These are phyloP conservation scores for Vultur gryphus DNA, from an alignment of 2,797 vertebrate genomes.

Conservation along the genomic window DNA sequence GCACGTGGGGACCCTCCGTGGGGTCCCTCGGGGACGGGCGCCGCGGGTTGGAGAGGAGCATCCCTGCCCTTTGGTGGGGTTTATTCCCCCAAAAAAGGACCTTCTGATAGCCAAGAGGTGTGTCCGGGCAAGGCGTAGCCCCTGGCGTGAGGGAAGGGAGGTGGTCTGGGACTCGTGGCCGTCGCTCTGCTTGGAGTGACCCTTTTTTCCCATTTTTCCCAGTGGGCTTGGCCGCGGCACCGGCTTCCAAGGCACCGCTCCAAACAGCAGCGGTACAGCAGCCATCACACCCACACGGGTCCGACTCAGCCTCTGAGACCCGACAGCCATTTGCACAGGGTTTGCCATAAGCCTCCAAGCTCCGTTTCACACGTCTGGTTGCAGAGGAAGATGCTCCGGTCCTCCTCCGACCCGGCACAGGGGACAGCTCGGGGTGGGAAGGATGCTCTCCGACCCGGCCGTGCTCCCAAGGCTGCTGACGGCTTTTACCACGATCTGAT, in stretches of 20 bases:
- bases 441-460: not conserved
- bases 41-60: not conserved
- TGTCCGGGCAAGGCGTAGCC: rapidly evolving
- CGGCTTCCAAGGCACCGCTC: not conserved
- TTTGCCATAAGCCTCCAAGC: not conserved
- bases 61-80: not conserved
- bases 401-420: rapidly evolving
- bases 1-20: rapidly evolving
- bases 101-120: not conserved
- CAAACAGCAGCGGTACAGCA: not conserved
- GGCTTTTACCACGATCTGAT: not conserved
- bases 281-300: rapidly evolving
- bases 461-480: rapidly evolving
- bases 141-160: not conserved
- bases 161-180: not conserved
- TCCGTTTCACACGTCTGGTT: not conserved
- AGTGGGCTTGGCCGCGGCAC: not conserved
- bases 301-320: not conserved
- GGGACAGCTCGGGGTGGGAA: not conserved
- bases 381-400: not conserved
- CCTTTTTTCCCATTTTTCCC: not conserved
- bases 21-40: not conserved
- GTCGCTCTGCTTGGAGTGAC: rapidly evolving
- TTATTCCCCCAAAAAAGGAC: not conserved
- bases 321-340: rapidly evolving